Conservation (phyloP, 37 sponge, comb jelly and placozoan genomes). For the Ianthella basta region DNA sequence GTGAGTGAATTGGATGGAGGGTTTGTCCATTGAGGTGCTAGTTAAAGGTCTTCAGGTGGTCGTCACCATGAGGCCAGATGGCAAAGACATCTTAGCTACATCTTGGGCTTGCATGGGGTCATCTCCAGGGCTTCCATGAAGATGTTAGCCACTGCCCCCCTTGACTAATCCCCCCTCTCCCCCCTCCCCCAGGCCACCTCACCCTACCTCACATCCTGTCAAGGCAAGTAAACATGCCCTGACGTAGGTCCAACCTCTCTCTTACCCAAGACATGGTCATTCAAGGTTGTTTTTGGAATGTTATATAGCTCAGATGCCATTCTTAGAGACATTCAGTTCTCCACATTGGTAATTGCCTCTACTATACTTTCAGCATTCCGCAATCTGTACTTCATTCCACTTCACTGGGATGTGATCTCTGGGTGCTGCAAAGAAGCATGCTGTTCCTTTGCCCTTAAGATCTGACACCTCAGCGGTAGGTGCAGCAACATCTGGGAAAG, state of each 20-base stretch:
- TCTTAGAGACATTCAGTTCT: constrained; percentile 11
- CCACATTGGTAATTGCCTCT: constrained; percentile 9
- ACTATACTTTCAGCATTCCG: constrained; percentile 7
- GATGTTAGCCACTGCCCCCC: too few relatives aligned
- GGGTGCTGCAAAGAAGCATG: not conserved
- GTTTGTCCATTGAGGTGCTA: too few relatives aligned
- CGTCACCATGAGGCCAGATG: too few relatives aligned
- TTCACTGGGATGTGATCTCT: not conserved
- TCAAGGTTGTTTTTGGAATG: constrained; percentile 12
- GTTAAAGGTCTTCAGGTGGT: too few relatives aligned
- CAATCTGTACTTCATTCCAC: not conserved
- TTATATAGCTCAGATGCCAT: constrained; percentile 16
- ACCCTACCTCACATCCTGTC: too few relatives aligned
- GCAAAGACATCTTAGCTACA: too few relatives aligned
- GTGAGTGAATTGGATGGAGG: too few relatives aligned
- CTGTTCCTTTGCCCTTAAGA: not conserved
- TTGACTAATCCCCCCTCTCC: too few relatives aligned
- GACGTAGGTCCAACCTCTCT: not conserved
- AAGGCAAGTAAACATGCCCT: not conserved
- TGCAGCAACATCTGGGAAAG: constrained; percentile 8
- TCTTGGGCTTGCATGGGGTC: too few relatives aligned
- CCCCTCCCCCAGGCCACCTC: too few relatives aligned
- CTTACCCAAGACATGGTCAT: constrained; percentile 25
- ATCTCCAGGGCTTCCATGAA: too few relatives aligned
- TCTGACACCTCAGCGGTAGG: not conserved